Evolutionary conservation across 2,797 vertebrate genomes (phyloP).

Genomic region (Zalophus californianus): DNA sequence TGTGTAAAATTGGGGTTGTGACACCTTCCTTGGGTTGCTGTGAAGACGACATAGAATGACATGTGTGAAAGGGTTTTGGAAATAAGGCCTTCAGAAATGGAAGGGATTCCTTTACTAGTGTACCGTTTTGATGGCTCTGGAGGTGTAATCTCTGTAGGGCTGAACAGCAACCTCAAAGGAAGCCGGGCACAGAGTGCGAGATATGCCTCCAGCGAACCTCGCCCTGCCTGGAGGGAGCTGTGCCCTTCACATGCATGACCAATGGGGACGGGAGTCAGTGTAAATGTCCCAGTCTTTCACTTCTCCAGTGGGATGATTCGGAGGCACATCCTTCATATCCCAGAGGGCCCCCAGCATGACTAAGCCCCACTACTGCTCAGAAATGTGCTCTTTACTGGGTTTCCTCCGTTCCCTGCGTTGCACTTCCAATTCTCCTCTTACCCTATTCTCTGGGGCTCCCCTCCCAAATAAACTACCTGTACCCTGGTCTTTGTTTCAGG

Average conservation of each 20-base stretch:
- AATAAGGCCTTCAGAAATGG: neutral
- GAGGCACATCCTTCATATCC: neutral
- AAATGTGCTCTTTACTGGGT: neutral
- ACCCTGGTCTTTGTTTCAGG: neutral
- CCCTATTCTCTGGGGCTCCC: neutral
- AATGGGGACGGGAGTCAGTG: neutral
- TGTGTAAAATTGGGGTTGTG: neutral
- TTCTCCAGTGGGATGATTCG: neutral
- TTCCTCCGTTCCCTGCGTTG: neutral
- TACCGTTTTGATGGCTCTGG: neutral
- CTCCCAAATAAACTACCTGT: neutral
- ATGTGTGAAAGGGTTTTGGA: neutral
- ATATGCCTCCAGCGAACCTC: neutral
- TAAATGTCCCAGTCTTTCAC: neutral
- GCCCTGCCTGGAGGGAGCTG: neutral
- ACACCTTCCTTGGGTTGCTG: neutral
- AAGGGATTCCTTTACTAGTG: neutral
- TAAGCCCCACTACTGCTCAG: neutral
- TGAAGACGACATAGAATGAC: neutral
- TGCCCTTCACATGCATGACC: neutral
- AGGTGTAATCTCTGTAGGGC: neutral
- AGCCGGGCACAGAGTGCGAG: neutral
- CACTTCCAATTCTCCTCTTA: neutral
- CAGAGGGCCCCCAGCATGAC: neutral
- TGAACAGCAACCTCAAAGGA: neutral